These are phyloP conservation scores for Mya arenaria DNA, from an alignment of 1,140 invertebrate genomes.

Conservation along the genomic window DNA sequence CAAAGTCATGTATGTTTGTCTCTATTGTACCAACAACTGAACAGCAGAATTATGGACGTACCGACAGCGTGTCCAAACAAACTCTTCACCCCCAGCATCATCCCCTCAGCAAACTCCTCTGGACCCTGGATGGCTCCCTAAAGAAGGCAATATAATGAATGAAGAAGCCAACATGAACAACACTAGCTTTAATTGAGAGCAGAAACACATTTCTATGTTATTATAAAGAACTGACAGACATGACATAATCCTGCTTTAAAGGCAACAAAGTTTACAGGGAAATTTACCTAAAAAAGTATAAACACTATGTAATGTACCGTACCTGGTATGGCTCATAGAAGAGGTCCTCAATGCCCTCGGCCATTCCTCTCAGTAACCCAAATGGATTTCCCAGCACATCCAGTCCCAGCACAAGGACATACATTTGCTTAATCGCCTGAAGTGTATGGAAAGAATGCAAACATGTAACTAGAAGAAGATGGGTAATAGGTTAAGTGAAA, in stretches of 20 bases:
- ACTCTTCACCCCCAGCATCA: slow-evolving; percentile 94
- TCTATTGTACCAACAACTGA: not conserved
- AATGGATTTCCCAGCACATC: slow-evolving; percentile 99
- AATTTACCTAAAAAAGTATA: too few relatives aligned
- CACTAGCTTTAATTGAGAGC: too few relatives aligned
- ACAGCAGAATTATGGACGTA: slow-evolving; percentile 70
- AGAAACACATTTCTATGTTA: too few relatives aligned
- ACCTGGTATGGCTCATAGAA: slow-evolving; percentile 99
- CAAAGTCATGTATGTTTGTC: not conserved
- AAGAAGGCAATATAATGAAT: too few relatives aligned
- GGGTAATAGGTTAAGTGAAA: too few relatives aligned
- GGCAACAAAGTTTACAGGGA: too few relatives aligned
- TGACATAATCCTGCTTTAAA: too few relatives aligned
- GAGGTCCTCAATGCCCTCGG: slow-evolving; percentile 97
- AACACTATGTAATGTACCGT: slow-evolving; percentile 44
- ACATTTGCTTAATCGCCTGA: slow-evolving; percentile 96
- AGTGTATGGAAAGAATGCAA: too few relatives aligned
- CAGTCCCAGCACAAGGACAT: slow-evolving; percentile 97
- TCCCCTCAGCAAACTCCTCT: slow-evolving; percentile 98
- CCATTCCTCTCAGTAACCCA: slow-evolving; percentile 95
- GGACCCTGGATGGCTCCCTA: slow-evolving; percentile 98
- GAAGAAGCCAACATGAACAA: too few relatives aligned
- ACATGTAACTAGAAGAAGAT: too few relatives aligned
- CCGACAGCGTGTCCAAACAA: slow-evolving; percentile 96
- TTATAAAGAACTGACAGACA: too few relatives aligned